These are phyloP conservation scores for Urocynchramus pylzowi DNA, from an alignment of 2,113 vertebrate species.

Conservation along the genomic window DNA sequence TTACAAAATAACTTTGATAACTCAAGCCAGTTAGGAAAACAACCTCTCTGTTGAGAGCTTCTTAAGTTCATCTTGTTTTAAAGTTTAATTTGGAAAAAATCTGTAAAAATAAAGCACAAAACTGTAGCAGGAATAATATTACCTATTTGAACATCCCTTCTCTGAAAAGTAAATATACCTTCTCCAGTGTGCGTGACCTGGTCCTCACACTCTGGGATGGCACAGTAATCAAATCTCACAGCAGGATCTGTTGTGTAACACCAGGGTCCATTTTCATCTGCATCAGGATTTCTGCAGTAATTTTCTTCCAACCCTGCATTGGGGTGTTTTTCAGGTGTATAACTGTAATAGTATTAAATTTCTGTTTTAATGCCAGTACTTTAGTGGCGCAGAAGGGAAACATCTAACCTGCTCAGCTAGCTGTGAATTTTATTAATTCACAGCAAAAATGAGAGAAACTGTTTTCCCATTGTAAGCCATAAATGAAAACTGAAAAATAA, in stretches of 20 bases:
- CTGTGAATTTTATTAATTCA: background rate
- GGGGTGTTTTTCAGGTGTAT: slow-evolving; percentile 44
- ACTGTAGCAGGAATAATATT: background rate
- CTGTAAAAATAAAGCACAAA: background rate
- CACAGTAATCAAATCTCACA: slow-evolving; percentile 84
- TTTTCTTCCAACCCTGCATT: slow-evolving; percentile 77
- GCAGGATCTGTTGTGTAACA: slow-evolving; percentile 86
- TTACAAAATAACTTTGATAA: background rate
- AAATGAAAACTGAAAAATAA: background rate
- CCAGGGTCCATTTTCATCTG: slow-evolving; percentile 82
- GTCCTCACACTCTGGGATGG: slow-evolving; percentile 80
- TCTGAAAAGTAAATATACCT: background rate
- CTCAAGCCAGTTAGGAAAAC: background rate
- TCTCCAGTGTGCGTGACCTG: background rate
- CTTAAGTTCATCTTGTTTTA: background rate
- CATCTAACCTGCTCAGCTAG: background rate
- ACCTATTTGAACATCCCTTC: background rate
- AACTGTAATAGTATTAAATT: slow-evolving; percentile 47
- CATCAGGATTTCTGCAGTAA: slow-evolving; percentile 92
- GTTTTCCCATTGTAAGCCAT: background rate
- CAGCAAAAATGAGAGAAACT: background rate
- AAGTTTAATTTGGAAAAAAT: background rate
- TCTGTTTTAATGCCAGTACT: background rate
- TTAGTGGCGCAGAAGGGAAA: background rate
- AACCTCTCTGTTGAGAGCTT: background rate